Evolutionary conservation across 2,797 vertebrate genomes (phyloP), one percentile per base, ranked within the genome.

Genomic region (Peromyscus nudipes): DNA sequence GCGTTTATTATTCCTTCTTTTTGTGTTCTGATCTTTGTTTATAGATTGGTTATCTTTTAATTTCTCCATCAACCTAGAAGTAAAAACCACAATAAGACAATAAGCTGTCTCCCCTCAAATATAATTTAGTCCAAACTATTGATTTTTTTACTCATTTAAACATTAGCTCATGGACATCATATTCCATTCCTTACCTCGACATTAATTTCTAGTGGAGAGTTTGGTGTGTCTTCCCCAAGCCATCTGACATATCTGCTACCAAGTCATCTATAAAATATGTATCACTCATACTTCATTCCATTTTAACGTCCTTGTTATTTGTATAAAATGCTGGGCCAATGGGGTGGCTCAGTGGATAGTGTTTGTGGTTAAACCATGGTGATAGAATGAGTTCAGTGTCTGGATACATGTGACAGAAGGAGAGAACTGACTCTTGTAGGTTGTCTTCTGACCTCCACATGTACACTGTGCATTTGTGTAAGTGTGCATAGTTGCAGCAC

Each of bases 101-200:
- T 71, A 91, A 93, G 31, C 14, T n/a, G 40, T 93, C 40, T 81
- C 85, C 92, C 40, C 40, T 69, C 84, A 94, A 69, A 94, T 88
- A 75, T 27, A 62, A 37, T 93, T 85, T 91, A 52, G 49, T 89
- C 92, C 34, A 13, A 75, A 43, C 37, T 85, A 85, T 88, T 94
- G 89, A 77, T 85, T 91, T 94, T 80, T 62, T 75, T 67, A 76
- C 60, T 94, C 60, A 89, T 85, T 95, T 93, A 81, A 92, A 93
- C 89, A 94, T 91, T 85, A 86, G 92, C 88, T 86, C 82, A 46
- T 94, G 86, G 67, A 2, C 29, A 80, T 92, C 87, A 73, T 31
- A 3, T 92, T 94, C 89, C 65, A 81, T 94, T 88, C 87, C 89
- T 60, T 11, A 62, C n/a, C 55, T 57, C 94, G 95, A 76, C 64